phyloP scores from a whole-genome alignment of 2,113 vertebrate genomes.

The Burhinus bistriatus region DNA sequence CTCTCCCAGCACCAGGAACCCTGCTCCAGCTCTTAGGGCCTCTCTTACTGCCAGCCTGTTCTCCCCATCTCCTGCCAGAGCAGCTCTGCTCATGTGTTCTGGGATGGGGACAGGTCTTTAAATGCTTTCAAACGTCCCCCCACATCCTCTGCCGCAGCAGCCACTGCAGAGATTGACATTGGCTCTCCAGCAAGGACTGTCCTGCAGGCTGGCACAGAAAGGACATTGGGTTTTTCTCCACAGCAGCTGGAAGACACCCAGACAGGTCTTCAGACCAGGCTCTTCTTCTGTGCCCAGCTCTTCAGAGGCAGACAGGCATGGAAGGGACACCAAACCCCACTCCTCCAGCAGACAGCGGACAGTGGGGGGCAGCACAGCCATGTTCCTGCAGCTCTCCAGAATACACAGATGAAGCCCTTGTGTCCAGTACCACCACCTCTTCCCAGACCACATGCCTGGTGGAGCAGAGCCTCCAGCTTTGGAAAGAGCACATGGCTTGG shows the following conservation, averaged over 20 bases:
- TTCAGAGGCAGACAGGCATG: neutral
- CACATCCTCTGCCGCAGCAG: neutral
- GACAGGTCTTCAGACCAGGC: neutral
- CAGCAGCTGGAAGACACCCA: neutral
- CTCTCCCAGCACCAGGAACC: neutral
- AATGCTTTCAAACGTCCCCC: neutral
- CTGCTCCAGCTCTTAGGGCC: neutral
- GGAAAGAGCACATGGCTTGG: neutral
- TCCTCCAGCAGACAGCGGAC: neutral
- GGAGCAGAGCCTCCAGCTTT: neutral
- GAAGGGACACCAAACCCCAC: neutral
- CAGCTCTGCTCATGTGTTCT: neutral
- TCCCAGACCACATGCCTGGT: neutral
- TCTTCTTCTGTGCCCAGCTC: neutral
- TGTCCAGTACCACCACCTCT: neutral
- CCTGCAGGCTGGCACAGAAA: neutral
- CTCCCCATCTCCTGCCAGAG: neutral
- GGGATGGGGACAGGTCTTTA: neutral
- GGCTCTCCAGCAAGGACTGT: neutral
- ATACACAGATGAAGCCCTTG: neutral
- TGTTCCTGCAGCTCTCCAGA: neutral
- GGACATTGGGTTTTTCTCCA: rapidly evolving
- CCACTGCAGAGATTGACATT: neutral
- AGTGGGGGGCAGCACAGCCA: neutral
- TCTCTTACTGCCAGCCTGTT: neutral